phyloP scores from a whole-genome alignment of 2,888 invertebrate species.

The Limnephilus rhombicus region DNA sequence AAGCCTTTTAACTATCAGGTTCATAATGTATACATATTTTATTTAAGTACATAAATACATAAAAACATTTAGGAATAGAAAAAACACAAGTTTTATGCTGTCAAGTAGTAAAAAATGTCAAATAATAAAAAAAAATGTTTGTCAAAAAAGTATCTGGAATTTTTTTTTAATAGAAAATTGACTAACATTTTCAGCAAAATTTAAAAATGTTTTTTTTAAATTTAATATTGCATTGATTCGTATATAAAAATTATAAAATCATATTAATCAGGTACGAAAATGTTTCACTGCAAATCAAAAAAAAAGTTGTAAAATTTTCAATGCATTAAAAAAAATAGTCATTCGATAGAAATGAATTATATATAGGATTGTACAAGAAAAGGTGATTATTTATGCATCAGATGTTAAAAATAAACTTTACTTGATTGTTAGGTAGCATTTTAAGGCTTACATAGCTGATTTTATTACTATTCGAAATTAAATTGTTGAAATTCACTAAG shows the following conservation, averaged over 20 bases:
- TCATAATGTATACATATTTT: constrained; percentile 25
- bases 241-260: neutral
- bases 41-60: constrained; percentile 44
- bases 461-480: neutral
- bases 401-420: constrained; percentile 12
- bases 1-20: constrained; percentile 14
- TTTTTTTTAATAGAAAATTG: neutral
- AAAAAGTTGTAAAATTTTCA: neutral
- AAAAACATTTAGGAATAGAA: constrained; percentile 4
- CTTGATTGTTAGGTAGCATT: constrained; percentile 17
- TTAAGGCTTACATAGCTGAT: constrained; percentile 19
- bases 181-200: neutral
- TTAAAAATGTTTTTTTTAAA: neutral
- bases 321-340: neutral
- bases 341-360: neutral
- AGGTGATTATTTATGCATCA: neutral
- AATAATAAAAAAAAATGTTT: neutral
- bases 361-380: neutral
- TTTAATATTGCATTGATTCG: neutral
- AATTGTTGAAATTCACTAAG: neutral
- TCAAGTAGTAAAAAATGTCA: neutral
- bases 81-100: neutral
- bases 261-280: neutral
- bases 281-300: neutral
- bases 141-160: neutral